Evolutionary conservation across 1,140 invertebrate species (phyloP), one percentile per base, ranked within the genome.

Genomic region (Magallana gigas): DNA sequence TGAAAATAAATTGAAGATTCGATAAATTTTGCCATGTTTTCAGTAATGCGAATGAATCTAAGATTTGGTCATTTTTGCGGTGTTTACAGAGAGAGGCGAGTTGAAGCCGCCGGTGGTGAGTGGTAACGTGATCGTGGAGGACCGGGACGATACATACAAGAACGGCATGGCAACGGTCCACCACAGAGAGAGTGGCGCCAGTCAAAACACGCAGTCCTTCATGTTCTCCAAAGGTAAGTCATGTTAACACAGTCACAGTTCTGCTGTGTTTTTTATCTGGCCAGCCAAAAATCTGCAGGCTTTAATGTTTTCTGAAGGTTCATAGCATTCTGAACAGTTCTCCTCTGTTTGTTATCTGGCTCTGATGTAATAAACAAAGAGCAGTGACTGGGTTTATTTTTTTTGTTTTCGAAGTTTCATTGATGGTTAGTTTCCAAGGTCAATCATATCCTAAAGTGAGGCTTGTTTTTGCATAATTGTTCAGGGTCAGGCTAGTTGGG

Each of bases 41-140:
- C 23, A 80, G 7, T 36, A 56, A 1, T 23, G 1, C 0, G 16
- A 7, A 12, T 12, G 8, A 12, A 56, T 80, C 18, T 23, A 80
- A 36, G 18, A 23, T 18, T 9, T 29, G 2, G 6, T 23, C 1
- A 12, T 36, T 56, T 80, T 29, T 9, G 8, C 36, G 18, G 23
- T 81, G 29, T 62, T 85, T 9, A 57, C 29, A 88, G 87, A 58
- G 1, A 85, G 87, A 14, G 85, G 16, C 57, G 48, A 64, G 5
- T 58, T 88, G 14, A 8, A 57, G 23, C 68, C 57, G 23, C 87
- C 87, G 3, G 16, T 84, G n/a, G 84, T 57, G 8, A 82, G 83
- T 80, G 59, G 23, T 68, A 88, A 88, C 68, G 23, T 85, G 2
- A 88, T 88, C 18, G 23, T 85, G 59, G 87, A 88, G 80, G 81